Conservation (phyloP, 2,113 vertebrate species). For the Limnothrissa miodon region DNA sequence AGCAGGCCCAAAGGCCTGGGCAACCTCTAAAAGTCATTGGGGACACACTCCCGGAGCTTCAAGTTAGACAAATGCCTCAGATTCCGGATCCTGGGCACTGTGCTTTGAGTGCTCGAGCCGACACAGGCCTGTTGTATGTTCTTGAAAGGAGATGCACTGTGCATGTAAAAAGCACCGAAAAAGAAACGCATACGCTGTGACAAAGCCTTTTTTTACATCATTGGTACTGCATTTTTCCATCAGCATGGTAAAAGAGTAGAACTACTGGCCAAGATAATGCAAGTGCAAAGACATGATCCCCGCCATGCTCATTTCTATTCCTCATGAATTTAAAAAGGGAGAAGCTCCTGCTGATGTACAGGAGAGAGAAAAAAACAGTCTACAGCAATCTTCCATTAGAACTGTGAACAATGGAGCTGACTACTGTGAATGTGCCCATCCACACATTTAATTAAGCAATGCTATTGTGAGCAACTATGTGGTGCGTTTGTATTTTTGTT, state of each 20-base stretch:
- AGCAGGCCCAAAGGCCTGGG: neutral
- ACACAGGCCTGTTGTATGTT: neutral
- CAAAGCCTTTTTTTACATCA: neutral
- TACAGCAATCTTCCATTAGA: neutral
- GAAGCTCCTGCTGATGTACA: neutral
- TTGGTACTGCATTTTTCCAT: slow-evolving; percentile 2
- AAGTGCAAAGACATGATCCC: neutral
- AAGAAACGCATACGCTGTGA: neutral
- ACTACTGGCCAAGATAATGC: neutral
- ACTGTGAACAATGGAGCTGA: neutral
- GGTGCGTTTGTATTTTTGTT: neutral
- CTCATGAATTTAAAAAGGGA: slow-evolving; percentile 2
- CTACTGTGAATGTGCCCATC: neutral
- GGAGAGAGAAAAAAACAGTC: neutral
- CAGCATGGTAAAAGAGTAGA: neutral
- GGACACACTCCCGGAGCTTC: neutral
- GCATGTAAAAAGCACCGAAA: neutral
- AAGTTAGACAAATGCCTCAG: slow-evolving; percentile 2
- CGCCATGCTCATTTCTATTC: neutral
- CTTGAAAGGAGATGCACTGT: neutral
- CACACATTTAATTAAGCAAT: neutral
- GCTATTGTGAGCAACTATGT: neutral
- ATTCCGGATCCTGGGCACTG: neutral
- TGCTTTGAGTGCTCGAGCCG: neutral
- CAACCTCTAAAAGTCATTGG: neutral